Evolutionary conservation across 2,888 invertebrate species (phyloP).

Genomic region (Latrodectus elegans): DNA sequence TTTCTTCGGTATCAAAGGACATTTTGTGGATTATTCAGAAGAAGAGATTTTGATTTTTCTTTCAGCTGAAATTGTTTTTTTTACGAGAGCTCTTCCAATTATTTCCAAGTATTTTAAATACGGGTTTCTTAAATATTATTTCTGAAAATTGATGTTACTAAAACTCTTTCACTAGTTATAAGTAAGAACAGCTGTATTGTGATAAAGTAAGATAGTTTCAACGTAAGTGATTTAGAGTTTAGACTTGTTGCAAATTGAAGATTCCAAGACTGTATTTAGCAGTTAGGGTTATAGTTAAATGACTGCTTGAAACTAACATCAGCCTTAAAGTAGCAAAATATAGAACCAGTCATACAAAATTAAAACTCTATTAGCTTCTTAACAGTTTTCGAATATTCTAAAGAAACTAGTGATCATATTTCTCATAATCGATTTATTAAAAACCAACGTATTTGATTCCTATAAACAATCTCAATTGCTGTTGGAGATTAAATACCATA

Average conservation of each 20-base stretch:
- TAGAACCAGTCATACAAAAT: not conserved
- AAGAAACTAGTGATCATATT: too few relatives aligned
- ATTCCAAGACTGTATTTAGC: conserved; percentile 4
- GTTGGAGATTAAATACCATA: too few relatives aligned
- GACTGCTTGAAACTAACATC: not conserved
- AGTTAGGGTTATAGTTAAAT: not conserved
- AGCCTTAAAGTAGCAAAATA: not conserved
- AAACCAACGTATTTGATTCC: too few relatives aligned
- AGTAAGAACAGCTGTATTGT: conserved; percentile 26
- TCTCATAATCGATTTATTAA: too few relatives aligned
- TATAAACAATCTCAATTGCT: too few relatives aligned
- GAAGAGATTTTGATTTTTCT: not conserved
- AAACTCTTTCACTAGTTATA: not conserved
- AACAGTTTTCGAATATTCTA: too few relatives aligned
- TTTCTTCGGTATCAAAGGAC: not conserved
- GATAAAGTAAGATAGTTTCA: conserved; percentile 17
- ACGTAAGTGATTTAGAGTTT: conserved; percentile 34
- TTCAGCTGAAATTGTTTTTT: not conserved
- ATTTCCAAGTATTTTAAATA: conserved; percentile 19
- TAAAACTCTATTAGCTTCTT: not conserved
- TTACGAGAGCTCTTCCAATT: not conserved
- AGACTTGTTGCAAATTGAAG: conserved; percentile 34
- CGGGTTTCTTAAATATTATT: conserved; percentile 4
- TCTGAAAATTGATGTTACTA: not conserved
- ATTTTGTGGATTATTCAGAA: not conserved